Evolutionary conservation across 2,113 vertebrate species (phyloP).

Genomic region (Galbula dea): DNA sequence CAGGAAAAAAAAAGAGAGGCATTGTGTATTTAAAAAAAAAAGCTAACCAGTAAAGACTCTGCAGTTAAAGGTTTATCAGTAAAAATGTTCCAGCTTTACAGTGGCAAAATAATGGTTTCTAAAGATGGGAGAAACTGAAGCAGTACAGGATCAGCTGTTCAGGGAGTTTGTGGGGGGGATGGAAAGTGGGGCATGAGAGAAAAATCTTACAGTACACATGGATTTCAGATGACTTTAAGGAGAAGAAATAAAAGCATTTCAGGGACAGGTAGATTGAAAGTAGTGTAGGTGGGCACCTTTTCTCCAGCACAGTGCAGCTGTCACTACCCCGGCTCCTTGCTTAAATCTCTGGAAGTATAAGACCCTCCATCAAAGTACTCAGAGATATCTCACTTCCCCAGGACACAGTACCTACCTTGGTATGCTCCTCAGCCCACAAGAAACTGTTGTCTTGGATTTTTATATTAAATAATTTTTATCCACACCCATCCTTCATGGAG

Average conservation of each 20-base stretch:
- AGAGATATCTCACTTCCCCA: not conserved
- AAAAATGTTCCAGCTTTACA: not conserved
- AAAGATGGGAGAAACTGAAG: not conserved
- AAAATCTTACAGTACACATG: not conserved
- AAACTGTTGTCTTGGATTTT: not conserved
- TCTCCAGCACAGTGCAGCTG: not conserved
- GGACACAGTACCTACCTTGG: not conserved
- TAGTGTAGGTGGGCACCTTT: not conserved
- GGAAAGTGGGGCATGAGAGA: not conserved
- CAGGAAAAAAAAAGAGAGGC: not conserved
- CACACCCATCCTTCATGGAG: not conserved
- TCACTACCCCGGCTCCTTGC: not conserved
- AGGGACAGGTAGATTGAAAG: not conserved
- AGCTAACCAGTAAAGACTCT: not conserved
- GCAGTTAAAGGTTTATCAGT: not conserved
- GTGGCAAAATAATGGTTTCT: not conserved
- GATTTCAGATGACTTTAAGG: not conserved
- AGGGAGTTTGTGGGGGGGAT: not conserved
- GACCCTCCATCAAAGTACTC: not conserved
- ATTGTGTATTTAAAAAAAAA: not conserved
- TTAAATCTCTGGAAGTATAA: not conserved
- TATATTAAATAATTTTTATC: not conserved
- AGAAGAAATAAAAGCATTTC: not conserved
- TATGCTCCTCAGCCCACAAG: not conserved
- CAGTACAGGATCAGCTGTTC: not conserved